Percentiles rank a stretch among this genome's conserved stretches.
Conservation (phyloP, 2,113 vertebrate genomes). For the Poeciliopsis turrubarensis region DNA sequence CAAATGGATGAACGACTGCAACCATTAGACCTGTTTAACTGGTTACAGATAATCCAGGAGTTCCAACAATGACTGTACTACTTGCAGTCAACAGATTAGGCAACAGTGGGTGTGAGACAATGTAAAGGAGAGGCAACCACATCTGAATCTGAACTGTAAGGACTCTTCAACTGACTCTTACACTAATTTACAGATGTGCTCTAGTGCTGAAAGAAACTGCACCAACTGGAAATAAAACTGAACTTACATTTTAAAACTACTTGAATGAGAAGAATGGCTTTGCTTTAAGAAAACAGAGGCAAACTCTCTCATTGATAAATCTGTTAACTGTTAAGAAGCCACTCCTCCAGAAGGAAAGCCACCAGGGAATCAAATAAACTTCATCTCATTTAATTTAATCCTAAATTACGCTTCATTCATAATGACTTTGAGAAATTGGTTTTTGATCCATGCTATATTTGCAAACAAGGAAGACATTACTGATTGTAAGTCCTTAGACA, state of each 20-base stretch:
- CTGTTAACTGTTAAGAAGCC: too few species aligned
- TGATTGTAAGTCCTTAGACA: neutral
- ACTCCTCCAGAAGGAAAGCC: too few species aligned
- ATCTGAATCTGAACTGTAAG: neutral
- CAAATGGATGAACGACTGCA: neutral
- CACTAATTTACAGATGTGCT: neutral
- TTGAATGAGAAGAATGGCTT: too few species aligned
- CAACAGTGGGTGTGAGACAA: conserved; percentile 21
- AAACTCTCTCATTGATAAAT: too few species aligned
- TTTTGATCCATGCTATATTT: neutral
- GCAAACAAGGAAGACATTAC: neutral
- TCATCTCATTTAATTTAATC: too few species aligned
- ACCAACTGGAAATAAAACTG: neutral
- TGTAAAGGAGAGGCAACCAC: conserved; percentile 36
- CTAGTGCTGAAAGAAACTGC: neutral
- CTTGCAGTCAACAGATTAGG: conserved; percentile 11
- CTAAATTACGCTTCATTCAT: too few species aligned
- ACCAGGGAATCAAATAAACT: too few species aligned
- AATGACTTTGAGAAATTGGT: neutral
- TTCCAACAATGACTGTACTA: neutral
- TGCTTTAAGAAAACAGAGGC: too few species aligned
- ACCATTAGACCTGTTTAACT: conserved; percentile 29
- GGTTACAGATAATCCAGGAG: conserved; percentile 22
- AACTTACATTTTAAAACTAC: too few species aligned
- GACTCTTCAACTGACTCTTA: neutral